phyloP scores from a whole-genome alignment of 2,113 vertebrate genomes.

The Microtus oregoni region DNA sequence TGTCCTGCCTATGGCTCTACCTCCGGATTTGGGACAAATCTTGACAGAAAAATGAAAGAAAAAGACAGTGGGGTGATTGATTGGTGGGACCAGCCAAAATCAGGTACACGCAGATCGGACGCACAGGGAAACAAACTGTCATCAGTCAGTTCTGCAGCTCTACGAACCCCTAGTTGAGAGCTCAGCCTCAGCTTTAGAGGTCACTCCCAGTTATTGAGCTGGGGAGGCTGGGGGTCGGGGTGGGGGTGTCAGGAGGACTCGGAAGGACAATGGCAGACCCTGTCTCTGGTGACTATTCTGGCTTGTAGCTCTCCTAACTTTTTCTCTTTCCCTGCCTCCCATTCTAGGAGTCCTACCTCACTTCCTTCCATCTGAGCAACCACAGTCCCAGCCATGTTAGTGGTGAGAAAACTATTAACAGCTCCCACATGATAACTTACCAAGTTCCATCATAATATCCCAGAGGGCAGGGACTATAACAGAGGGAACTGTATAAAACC shows the following conservation, averaged over 20 bases:
- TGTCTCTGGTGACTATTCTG: not conserved
- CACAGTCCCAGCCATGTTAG: not conserved
- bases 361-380: not conserved
- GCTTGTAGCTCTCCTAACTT: not conserved
- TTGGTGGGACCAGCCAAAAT: not conserved
- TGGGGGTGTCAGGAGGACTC: not conserved
- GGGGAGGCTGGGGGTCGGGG: too few species aligned
- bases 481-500: not conserved
- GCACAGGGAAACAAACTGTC: rapidly evolving
- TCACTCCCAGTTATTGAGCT: not conserved
- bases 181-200: not conserved
- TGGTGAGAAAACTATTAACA: too few species aligned
- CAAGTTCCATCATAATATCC: not conserved
- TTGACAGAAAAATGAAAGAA: not conserved
- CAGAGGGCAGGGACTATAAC: rapidly evolving
- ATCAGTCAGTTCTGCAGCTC: not conserved
- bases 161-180: not conserved
- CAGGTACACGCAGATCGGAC: not conserved
- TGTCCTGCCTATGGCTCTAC: not conserved
- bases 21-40: not conserved
- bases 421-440: not conserved
- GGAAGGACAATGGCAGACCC: rapidly evolving
- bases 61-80: not conserved
- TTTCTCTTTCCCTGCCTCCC: not conserved
- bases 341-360: too few species aligned